Evolutionary conservation across 2,888 invertebrate genomes (phyloP), one percentile per base, ranked within the genome.

Genomic region (Bombyx huttoni): DNA sequence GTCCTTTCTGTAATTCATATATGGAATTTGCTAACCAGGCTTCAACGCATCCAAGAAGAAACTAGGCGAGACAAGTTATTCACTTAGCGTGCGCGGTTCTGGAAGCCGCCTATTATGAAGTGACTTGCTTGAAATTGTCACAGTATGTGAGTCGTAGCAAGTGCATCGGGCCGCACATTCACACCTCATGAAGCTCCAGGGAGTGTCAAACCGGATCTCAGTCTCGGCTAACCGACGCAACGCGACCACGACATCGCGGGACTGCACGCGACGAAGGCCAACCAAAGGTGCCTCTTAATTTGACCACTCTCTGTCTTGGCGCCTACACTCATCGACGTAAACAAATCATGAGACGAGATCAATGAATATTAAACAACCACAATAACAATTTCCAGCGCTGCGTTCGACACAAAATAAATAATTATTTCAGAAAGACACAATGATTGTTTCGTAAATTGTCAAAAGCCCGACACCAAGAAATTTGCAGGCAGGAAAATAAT

Each of bases 361-460:
- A 78, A 87, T 84, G 83, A 83, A 86, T 87, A 85, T 81, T 81
- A 82, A 86, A 73, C 73, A 75, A 79, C 76, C 77, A 70, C 67
- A 73, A 61, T 79, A 82, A 85, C 74, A 81, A 82, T 83, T 78
- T 78, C 74, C 76, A 78, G 64, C 72, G 68, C 75, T 75, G 68
- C 76, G 68, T 67, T 64, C 61, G 64, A 76, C 72, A 78, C 75
- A 76, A 78, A 78, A 79, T 77, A 79, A 82, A 82, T 81, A 81
- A 81, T 78, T 69, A 70, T 67, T 72, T 71, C 67, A 67, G 70
- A 78, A 76, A 78, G 74, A 74, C 78, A 74, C 76, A 74, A 71
- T 80, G 83, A 83, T 84, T 83, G 81, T 79, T 78, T 81, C 82
- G 82, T 83, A 85, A 84, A 83, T 85, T 83, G 81, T 77, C 77